phyloP scores from a whole-genome alignment of 2,797 vertebrate genomes.

The Kryptolebias ocellatus region DNA sequence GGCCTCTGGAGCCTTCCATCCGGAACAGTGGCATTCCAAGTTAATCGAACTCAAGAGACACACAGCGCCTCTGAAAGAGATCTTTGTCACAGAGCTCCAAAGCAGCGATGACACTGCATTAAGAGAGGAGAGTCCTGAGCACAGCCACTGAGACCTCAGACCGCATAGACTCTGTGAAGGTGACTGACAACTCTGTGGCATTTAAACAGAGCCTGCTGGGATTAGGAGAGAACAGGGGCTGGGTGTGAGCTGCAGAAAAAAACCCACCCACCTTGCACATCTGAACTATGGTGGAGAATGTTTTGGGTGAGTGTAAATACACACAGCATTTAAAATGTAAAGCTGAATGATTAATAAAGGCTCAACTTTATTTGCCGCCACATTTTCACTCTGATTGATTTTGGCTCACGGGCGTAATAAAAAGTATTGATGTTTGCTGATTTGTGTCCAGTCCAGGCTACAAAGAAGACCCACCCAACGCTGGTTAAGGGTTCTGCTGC shows the following conservation, averaged over 20 bases:
- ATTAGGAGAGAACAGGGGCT: conserved; percentile 17
- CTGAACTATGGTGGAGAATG: conserved; percentile 6
- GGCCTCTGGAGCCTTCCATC: conserved; percentile 71
- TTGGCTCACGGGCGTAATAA: conserved; percentile 14
- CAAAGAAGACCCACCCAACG: conserved; percentile 21
- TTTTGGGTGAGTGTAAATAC: conserved; percentile 12
- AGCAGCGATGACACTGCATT: conserved; percentile 74
- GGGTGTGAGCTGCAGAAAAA: conserved; percentile 3
- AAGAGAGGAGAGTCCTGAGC: conserved; percentile 59
- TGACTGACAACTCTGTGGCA: conserved; percentile 62
- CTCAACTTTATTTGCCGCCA: conserved; percentile 2
- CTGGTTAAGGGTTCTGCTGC: conserved; percentile 22
- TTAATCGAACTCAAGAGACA: conserved; percentile 79
- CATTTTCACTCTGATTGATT: conserved; percentile 25
- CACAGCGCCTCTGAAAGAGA: conserved; percentile 59
- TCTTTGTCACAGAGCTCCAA: conserved; percentile 69
- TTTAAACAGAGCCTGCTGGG: conserved; percentile 58
- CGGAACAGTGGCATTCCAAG: conserved; percentile 73
- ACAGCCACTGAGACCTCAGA: conserved; percentile 38
- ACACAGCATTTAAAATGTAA: conserved; percentile 18
- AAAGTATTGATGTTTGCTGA: conserved; percentile 28
- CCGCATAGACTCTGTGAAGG: conserved; percentile 49
- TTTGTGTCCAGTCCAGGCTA: conserved; percentile 26
- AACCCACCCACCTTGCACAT: conserved; percentile 14
- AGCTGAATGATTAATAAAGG: conserved; percentile 4